Evolutionary conservation across 2,888 invertebrate species (phyloP).

Genomic region (Andrena bicolor): DNA sequence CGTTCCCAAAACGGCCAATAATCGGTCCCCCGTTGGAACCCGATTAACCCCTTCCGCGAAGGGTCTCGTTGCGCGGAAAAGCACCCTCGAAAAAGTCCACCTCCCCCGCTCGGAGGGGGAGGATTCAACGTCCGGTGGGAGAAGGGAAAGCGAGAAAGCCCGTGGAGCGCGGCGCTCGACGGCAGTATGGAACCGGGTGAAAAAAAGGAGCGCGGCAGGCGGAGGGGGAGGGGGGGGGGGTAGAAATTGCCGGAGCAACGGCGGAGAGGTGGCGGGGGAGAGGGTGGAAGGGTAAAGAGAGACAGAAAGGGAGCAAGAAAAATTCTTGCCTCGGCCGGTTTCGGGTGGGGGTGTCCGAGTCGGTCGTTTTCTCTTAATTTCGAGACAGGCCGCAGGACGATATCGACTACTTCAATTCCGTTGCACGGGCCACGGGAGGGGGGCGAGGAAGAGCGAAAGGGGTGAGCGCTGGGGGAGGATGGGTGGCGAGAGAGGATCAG

Average conservation of each 20-base stretch:
- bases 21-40: constrained; percentile 31
- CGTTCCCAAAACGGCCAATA: constrained; percentile 22
- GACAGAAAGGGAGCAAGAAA: constrained; percentile 33
- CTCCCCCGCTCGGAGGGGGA: neutral
- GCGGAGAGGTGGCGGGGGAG: neutral
- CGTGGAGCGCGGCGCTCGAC: constrained; percentile 3
- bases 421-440: constrained; percentile 57
- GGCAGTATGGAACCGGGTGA: neutral
- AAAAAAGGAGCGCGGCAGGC: neutral
- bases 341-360: constrained; percentile 44
- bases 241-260: constrained; percentile 16
- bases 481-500: neutral
- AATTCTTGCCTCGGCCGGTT: constrained; percentile 35
- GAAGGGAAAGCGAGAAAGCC: constrained; percentile 4
- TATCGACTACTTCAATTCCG: constrained; percentile 82
- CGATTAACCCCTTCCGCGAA: constrained; percentile 40
- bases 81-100: constrained; percentile 17
- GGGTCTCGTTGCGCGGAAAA: constrained; percentile 16
- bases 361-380: constrained; percentile 80
- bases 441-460: constrained; percentile 12
- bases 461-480: constrained; percentile 20
- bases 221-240: neutral
- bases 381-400: constrained; percentile 82
- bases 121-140: neutral
- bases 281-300: constrained; percentile 9